phyloP scores from a whole-genome alignment of 2,797 vertebrate species.

The Gambelia wislizenii region DNA sequence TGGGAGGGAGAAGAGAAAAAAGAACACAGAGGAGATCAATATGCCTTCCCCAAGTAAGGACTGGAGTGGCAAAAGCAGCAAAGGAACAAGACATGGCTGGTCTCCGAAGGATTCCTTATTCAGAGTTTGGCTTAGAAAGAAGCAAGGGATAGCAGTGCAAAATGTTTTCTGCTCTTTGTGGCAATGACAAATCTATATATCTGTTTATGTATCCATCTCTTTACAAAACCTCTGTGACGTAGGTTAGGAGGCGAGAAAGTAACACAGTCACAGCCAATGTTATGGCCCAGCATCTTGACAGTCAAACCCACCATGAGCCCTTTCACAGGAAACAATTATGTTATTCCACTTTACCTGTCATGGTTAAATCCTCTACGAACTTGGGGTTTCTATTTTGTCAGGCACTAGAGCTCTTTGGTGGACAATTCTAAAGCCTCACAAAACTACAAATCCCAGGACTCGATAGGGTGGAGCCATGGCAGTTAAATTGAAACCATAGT shows the following conservation, averaged over 20 bases:
- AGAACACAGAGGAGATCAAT: constrained; percentile 45
- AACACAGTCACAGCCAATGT: background rate
- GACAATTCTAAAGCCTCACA: too few relatives aligned
- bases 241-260: background rate
- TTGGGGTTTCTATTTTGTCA: too few relatives aligned
- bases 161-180: background rate
- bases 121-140: constrained; percentile 3
- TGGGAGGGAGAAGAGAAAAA: constrained; percentile 71
- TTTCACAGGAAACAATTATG: too few relatives aligned
- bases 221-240: background rate
- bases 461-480: too few relatives aligned
- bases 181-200: background rate
- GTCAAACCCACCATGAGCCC: background rate
- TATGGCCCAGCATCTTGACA: background rate
- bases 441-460: too few relatives aligned
- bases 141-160: too few relatives aligned
- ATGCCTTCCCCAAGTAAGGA: background rate
- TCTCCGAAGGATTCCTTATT: fast-evolving
- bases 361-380: too few relatives aligned
- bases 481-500: too few relatives aligned
- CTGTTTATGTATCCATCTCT: too few relatives aligned
- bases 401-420: too few relatives aligned
- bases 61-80: fast-evolving
- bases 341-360: too few relatives aligned
- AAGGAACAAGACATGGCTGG: background rate